Evolutionary conservation across 92 coral and sea anemone genomes (phyloP).

Genomic region (Phenganax subtilis): DNA sequence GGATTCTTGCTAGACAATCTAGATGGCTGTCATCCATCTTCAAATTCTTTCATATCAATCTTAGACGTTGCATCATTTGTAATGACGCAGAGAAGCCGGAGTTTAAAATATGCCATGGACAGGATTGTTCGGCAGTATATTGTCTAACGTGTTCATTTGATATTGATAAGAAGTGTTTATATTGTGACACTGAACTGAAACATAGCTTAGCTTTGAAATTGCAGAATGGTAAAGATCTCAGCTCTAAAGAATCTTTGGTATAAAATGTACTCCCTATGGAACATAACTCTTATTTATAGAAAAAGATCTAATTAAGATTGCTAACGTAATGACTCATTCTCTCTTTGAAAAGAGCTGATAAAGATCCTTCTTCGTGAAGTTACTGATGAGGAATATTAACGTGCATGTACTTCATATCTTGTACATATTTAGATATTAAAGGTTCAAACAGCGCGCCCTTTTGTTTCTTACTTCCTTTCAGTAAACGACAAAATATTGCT

Average conservation of each 20-base stretch:
- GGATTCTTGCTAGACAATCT: slow-evolving; percentile 72
- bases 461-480: not conserved
- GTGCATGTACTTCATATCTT: no score
- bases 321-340: no score
- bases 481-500: slow-evolving; percentile 4
- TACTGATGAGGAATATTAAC: no score
- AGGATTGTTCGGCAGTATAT: slow-evolving; percentile 76
- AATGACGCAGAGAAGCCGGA: slow-evolving; percentile 65
- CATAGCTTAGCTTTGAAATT: not conserved
- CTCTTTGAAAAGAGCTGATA: no score
- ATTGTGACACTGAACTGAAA: slow-evolving; percentile 37
- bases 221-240: slow-evolving; percentile 2
- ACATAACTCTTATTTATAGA: not conserved
- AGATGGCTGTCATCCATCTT: slow-evolving; percentile 63
- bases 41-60: slow-evolving; percentile 60
- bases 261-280: not conserved
- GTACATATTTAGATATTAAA: no score
- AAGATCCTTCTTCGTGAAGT: no score
- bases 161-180: slow-evolving; percentile 85
- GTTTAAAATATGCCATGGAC: slow-evolving; percentile 72
- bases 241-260: slow-evolving; percentile 36
- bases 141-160: slow-evolving; percentile 99
- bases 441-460: slow-evolving; percentile 5
- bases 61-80: slow-evolving; percentile 78
- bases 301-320: no score